These are phyloP conservation scores for Agriopis marginaria DNA, from an alignment of 2,888 invertebrate genomes.

Conservation along the genomic window DNA sequence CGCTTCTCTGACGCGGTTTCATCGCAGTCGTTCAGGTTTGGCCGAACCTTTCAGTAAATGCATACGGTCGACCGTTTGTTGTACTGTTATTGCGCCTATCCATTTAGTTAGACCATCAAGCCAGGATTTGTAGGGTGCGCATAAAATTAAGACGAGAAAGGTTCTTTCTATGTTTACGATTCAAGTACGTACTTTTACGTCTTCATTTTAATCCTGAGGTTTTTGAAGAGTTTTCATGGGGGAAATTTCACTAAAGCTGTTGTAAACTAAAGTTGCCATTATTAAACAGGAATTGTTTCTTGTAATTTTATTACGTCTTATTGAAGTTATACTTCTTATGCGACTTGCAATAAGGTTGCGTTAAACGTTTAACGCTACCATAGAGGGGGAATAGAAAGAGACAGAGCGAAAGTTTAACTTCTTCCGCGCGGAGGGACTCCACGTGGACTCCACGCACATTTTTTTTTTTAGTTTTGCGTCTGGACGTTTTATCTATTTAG, in stretches of 20 bases:
- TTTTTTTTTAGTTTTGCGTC: too few relatives aligned
- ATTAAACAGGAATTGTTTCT: too few relatives aligned
- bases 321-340: too few relatives aligned
- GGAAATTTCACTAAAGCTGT: neutral
- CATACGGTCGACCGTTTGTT: conserved; percentile 29
- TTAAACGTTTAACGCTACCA: too few relatives aligned
- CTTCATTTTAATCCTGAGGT: neutral
- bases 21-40: neutral
- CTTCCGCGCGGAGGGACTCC: too few relatives aligned
- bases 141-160: conserved; percentile 26
- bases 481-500: too few relatives aligned
- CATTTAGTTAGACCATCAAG: conserved; percentile 30
- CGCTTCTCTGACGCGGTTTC: neutral
- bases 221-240: too few relatives aligned
- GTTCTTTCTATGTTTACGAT: conserved; percentile 24
- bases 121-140: neutral
- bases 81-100: conserved; percentile 38
- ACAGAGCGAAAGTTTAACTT: too few relatives aligned
- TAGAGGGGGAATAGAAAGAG: too few relatives aligned
- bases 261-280: neutral
- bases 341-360: too few relatives aligned
- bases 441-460: too few relatives aligned
- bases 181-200: neutral
- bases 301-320: too few relatives aligned
- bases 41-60: conserved; percentile 24